Conservation (phyloP, 2,888 invertebrate species). For the Sericinus montela region DNA sequence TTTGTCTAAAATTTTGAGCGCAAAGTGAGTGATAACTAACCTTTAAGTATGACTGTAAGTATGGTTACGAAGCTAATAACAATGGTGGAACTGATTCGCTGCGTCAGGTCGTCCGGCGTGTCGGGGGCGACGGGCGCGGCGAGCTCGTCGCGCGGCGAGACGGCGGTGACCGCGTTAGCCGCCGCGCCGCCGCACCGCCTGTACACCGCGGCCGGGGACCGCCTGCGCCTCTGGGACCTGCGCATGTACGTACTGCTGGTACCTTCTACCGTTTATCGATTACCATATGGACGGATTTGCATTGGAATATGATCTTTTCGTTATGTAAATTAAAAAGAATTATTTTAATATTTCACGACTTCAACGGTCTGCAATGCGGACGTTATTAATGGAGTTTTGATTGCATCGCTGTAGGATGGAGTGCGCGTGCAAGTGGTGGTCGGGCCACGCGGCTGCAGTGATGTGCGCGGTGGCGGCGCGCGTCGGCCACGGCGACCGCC, state of each 20-base stretch:
- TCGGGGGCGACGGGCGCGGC: slow-evolving; percentile 82
- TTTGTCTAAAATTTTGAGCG: too few relatives aligned
- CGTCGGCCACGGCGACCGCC: slow-evolving; percentile 74
- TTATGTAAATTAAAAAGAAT: too few relatives aligned
- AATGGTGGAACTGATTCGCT: background rate
- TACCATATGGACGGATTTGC: too few relatives aligned
- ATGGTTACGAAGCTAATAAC: too few relatives aligned
- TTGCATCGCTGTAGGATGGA: slow-evolving; percentile 68
- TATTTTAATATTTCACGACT: too few relatives aligned
- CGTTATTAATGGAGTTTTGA: too few relatives aligned
- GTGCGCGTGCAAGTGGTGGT: slow-evolving; percentile 85
- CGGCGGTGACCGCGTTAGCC: slow-evolving; percentile 42
- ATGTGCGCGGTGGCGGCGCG: slow-evolving; percentile 85
- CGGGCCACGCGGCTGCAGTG: slow-evolving; percentile 90
- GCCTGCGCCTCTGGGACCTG: slow-evolving; percentile 91
- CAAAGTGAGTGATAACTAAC: too few relatives aligned
- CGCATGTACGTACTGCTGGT: slow-evolving; percentile 76
- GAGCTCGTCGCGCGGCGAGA: slow-evolving; percentile 77
- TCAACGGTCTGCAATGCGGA: too few relatives aligned
- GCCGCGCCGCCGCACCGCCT: slow-evolving; percentile 79
- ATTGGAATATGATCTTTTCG: too few relatives aligned
- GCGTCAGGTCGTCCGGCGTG: slow-evolving; percentile 77
- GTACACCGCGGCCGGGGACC: slow-evolving; percentile 89
- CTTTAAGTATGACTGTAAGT: too few relatives aligned
- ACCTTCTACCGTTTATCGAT: too few relatives aligned